phyloP scores from a whole-genome alignment of 2,113 vertebrate species.

The Oostethus manadensis region DNA sequence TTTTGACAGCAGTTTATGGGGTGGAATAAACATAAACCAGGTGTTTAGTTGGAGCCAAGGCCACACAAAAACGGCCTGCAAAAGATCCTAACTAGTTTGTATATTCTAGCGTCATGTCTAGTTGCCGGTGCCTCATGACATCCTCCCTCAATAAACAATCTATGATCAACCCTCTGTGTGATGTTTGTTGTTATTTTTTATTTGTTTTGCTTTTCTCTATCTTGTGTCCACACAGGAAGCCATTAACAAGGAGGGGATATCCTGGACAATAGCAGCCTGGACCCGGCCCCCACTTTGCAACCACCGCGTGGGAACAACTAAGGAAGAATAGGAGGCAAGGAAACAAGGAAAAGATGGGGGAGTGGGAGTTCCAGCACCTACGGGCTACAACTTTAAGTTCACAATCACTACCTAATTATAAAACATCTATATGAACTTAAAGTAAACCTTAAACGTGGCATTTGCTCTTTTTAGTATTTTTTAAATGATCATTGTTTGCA shows the following conservation, averaged over 20 bases:
- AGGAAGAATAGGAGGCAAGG: too few relatives aligned
- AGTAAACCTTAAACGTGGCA: too few relatives aligned
- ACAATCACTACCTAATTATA: neutral
- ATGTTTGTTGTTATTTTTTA: neutral
- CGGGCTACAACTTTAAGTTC: neutral
- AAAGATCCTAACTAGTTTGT: constrained; percentile 20
- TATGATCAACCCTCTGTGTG: constrained; percentile 30
- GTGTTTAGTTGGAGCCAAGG: constrained; percentile 47
- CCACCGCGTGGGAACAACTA: constrained; percentile 56
- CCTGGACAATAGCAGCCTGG: constrained; percentile 68
- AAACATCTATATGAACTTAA: neutral
- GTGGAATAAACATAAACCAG: constrained; percentile 62
- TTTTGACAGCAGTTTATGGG: constrained; percentile 59
- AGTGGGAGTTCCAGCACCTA: neutral
- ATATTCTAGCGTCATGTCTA: constrained; percentile 31
- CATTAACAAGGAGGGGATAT: constrained; percentile 79
- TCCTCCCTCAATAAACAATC: constrained; percentile 59
- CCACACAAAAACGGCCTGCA: neutral
- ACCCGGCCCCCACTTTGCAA: constrained; percentile 16
- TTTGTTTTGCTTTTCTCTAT: constrained; percentile 8
- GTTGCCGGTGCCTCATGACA: constrained; percentile 33
- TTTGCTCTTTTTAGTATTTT: too few relatives aligned
- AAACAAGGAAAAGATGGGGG: constrained; percentile 41
- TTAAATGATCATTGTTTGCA: neutral
- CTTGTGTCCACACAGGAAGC: constrained; percentile 75